These are phyloP conservation scores for Lutraria rhynchaena DNA, from an alignment of 1,140 invertebrate genomes.

Conservation along the genomic window DNA sequence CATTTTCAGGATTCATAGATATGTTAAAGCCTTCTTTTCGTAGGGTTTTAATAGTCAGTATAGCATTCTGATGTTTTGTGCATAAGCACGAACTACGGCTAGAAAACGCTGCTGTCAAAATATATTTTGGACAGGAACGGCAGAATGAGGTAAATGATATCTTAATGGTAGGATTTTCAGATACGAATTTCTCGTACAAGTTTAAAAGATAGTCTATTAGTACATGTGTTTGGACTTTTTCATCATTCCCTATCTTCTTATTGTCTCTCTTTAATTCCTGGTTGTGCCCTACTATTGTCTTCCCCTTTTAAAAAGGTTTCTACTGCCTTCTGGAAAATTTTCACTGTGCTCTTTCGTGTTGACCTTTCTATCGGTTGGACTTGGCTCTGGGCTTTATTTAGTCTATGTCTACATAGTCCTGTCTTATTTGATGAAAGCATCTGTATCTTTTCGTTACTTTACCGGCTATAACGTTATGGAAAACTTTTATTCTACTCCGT, in stretches of 20 bases:
- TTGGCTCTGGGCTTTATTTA: neutral
- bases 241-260: constrained; percentile 11
- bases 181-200: too few species aligned
- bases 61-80: constrained; percentile 39
- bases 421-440: neutral
- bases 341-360: neutral
- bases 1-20: neutral
- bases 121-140: constrained; percentile 21
- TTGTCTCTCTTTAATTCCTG: constrained; percentile 52
- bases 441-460: constrained; percentile 40
- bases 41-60: constrained; percentile 9
- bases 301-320: constrained; percentile 44
- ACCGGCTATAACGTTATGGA: constrained; percentile 26
- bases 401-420: constrained; percentile 28
- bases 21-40: constrained; percentile 5
- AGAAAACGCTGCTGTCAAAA: neutral
- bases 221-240: constrained; percentile 17
- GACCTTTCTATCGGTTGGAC: neutral
- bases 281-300: constrained; percentile 50
- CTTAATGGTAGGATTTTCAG: constrained; percentile 11
- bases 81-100: constrained; percentile 16
- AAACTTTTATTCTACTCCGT: neutral
- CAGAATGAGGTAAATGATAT: constrained; percentile 18
- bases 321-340: constrained; percentile 7
- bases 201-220: constrained; percentile 30